phyloP scores from a whole-genome alignment of 2,797 vertebrate species.

The Phaenicophaeus curvirostris region DNA sequence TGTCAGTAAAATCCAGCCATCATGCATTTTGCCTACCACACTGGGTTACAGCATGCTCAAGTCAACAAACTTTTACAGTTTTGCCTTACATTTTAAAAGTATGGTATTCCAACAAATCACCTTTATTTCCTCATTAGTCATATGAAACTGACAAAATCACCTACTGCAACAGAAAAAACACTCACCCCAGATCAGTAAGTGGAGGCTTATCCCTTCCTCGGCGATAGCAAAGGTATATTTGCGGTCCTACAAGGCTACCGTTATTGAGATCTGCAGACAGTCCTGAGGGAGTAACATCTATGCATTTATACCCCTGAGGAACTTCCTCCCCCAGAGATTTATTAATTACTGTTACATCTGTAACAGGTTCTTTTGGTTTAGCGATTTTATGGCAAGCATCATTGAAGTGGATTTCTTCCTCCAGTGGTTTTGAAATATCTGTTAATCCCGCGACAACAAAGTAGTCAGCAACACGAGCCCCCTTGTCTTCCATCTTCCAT shows the following conservation, averaged over 20 bases:
- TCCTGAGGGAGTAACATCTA: constrained; percentile 92
- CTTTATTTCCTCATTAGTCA: neutral
- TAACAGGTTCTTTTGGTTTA: constrained; percentile 93
- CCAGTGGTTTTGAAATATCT: constrained; percentile 90
- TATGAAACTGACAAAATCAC: neutral
- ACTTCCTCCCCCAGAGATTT: constrained; percentile 95
- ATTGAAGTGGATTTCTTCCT: constrained; percentile 93
- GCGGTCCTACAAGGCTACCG: constrained; percentile 92
- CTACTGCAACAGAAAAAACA: constrained; percentile 12
- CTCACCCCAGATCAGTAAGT: constrained; percentile 97
- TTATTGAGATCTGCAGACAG: constrained; percentile 96
- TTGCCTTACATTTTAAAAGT: neutral
- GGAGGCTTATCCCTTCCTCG: constrained; percentile 97
- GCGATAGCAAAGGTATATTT: constrained; percentile 95
- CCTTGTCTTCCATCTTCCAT: constrained; percentile 99
- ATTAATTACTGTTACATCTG: constrained; percentile 93
- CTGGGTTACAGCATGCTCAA: neutral
- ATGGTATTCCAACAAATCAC: neutral
- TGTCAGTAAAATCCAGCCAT: neutral
- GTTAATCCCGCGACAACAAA: constrained; percentile 97
- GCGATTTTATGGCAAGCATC: constrained; percentile 89
- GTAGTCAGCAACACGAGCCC: constrained; percentile 97
- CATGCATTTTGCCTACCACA: neutral
- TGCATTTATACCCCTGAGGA: constrained; percentile 89
- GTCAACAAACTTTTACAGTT: neutral